Evolutionary conservation across 1,140 invertebrate species (phyloP), one percentile per base, ranked within the genome.

Genomic region (Dolichoris vasculosae): DNA sequence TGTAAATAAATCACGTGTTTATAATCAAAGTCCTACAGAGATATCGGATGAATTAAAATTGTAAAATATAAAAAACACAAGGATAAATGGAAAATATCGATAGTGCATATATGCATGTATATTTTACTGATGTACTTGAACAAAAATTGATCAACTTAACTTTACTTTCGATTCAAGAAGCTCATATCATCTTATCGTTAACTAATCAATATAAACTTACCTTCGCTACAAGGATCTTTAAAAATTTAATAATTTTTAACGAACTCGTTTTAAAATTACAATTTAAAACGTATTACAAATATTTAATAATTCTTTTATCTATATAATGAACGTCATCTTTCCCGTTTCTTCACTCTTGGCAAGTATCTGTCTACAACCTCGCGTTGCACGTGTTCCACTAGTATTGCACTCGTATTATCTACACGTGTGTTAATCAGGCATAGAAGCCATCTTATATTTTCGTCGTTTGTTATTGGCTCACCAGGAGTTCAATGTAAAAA

Each of bases 361-460:
- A 67, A 67, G 30, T 67, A 30, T 67, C 13, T 59, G 26, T 17
- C n/a, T 67, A 30, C 30, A 67, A 67, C 30, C 30, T 67, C 30
- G 13, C 2, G 55, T n/a, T 11, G 11, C 55, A 7, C 26, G 30
- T 67, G 63, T 67, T 67, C n/a, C n/a, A 35, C 30, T 32, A 7
- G 15, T 67, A 63, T 51, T 13, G 2, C 20, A 51, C 48, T 51
- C 13, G 63, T 7, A 2, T 67, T 32, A 0, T 67, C 0, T 67
- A 15, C 30, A 67, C 15, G 17, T 73, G 69, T n/a, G 32, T 43
- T 20, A 73, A 38, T 40, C 26, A 73, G 35, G 35, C 40, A 73
- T 13, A 38, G 40, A 73, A 73, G 63, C 63, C 63, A 67, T 67
- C 63, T 67, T 67, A 32, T n/a, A 67, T 8, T 67, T 32, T 67